Evolutionary conservation across 1,140 invertebrate species (phyloP).

Genomic region (Agraylea sexmaculata): DNA sequence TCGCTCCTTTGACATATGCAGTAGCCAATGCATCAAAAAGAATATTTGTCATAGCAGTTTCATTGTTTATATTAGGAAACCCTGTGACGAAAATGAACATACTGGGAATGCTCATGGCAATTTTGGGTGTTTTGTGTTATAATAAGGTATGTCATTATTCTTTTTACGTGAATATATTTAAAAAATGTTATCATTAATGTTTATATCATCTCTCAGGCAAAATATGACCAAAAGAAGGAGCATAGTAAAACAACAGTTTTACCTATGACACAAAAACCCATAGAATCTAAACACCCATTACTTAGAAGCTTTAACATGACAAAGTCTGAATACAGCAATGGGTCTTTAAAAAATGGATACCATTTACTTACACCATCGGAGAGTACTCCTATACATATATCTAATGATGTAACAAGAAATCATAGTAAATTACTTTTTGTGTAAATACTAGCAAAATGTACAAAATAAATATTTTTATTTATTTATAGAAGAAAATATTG

Average conservation of each 20-base stretch:
- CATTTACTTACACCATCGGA: constrained; percentile 14
- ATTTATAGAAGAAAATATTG: too few species aligned
- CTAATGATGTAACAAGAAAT: constrained; percentile 14
- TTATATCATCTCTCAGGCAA: constrained; percentile 43
- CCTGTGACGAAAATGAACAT: constrained; percentile 82
- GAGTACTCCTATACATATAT: constrained; percentile 14
- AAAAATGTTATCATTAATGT: constrained; percentile 8
- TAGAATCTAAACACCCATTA: constrained; percentile 15
- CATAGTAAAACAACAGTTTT: constrained; percentile 42
- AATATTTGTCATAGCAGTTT: constrained; percentile 84
- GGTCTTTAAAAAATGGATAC: constrained; percentile 17
- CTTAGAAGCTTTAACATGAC: constrained; percentile 20
- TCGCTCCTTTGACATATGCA: constrained; percentile 87
- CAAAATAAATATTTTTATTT: constrained; percentile 1
- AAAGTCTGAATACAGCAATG: constrained; percentile 18
- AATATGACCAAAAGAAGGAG: constrained; percentile 53
- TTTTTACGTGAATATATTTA: constrained; percentile 3
- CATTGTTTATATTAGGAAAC: constrained; percentile 80
- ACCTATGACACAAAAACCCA: constrained; percentile 26
- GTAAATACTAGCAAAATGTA: constrained; percentile 5
- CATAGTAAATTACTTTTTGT: constrained; percentile 22
- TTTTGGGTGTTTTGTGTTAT: constrained; percentile 82
- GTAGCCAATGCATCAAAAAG: constrained; percentile 94
- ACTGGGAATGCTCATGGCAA: constrained; percentile 82
- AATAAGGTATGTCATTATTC: constrained; percentile 48